Base-by-base conservation (phyloP, 64 coral and sea anemone genomes). In the Dendronephthya gigantea region DNA sequence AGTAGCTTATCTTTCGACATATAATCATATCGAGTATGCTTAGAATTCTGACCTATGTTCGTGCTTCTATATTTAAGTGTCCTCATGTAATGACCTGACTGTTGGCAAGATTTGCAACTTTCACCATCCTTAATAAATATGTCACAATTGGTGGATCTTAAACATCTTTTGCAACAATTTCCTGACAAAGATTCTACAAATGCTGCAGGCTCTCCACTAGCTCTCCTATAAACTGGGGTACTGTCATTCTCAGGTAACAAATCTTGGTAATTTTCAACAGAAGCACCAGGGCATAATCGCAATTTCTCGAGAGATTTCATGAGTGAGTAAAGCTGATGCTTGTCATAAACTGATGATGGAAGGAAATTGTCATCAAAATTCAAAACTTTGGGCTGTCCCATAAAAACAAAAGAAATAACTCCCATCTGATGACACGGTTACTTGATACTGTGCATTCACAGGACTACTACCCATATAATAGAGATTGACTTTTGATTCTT, bases 131-230 rank as follows among this genome's bases (percentile, higher is more conserved):
- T n/a, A n/a, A 79, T 79, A 27, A 5, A 62, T 62, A 11, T 45
- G 41, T 11, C 41, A n/a, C n/a, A n/a, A n/a, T n/a, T n/a, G n/a
- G n/a, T n/a, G n/a, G n/a, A n/a, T n/a, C n/a, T n/a, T n/a, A n/a
- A n/a, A n/a, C n/a, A n/a, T n/a, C n/a, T n/a, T n/a, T n/a, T n/a
- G n/a, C n/a, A n/a, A n/a, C n/a, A 86, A 88, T 83, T 88, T 22
- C 62, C 59, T 8, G 83, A 82, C 0, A 87, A 76, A 1, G 39
- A 62, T 82, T 92, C 91, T 7, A 89, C 76, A 86, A 75, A 92
- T 30, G 91, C 91, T 50, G 84, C 84, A 37, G 91, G 91, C 48
- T 81, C 58, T 10, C 87, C 87, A 86, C 81, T 69, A 35, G 14
- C 31, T 49, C 52, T 89, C 38, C 29, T 85, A n/a, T 81, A 92